Conservation (phyloP, 2,797 vertebrate species). For the Muraenolepis orangiensis region DNA sequence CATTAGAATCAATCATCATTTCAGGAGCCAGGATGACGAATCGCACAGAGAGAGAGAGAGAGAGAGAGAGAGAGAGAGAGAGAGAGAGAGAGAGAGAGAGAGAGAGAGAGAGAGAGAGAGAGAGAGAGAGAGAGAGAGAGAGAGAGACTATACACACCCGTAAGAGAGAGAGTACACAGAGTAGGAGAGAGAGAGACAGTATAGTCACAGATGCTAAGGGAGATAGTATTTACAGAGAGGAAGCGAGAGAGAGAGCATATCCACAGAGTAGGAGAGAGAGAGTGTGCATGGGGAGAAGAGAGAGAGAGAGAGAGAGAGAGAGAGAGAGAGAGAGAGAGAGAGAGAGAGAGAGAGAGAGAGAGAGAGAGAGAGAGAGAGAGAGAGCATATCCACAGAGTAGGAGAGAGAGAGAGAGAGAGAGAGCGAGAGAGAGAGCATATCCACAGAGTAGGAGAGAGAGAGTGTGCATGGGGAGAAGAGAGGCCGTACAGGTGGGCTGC, state of each 20-base stretch:
- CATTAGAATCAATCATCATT: slow-evolving; percentile 73
- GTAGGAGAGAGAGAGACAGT: background rate
- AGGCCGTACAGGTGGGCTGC: background rate
- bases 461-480: background rate
- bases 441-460: background rate
- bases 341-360: too few species aligned
- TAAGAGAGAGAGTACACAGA: background rate
- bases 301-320: too few species aligned
- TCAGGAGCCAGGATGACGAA: slow-evolving; percentile 62
- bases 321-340: too few species aligned
- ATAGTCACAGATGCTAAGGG: background rate
- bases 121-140: too few species aligned
- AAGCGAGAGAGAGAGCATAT: background rate
- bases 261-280: background rate
- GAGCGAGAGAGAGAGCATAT: background rate
- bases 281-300: background rate
- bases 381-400: too few species aligned
- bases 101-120: background rate
- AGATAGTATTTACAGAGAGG: background rate
- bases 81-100: background rate
- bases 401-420: too few species aligned
- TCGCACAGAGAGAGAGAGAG: slow-evolving; percentile 44
- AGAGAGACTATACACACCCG: background rate
- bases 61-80: slow-evolving; percentile 23
- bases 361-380: too few species aligned